A percentile compares a stretch with the other conserved stretches of the same genome.
Evolutionary conservation across 1,140 invertebrate genomes (phyloP).

Genomic region (Neodiprion fabricii): DNA sequence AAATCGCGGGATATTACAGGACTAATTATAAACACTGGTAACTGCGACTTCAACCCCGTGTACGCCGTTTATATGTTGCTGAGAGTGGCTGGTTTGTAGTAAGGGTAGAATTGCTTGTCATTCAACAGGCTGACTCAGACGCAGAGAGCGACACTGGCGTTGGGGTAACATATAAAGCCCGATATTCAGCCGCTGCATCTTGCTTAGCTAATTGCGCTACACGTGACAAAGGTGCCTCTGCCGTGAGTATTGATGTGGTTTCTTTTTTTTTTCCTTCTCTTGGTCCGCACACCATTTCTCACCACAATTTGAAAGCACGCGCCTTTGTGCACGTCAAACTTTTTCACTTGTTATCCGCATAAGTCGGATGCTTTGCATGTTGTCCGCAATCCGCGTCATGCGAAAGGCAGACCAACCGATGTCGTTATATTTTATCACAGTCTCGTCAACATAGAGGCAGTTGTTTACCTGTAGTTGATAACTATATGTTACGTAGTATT

Average conservation of each 20-base stretch:
- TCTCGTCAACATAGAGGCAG: too few species aligned
- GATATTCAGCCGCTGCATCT: conserved; percentile 58
- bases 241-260: conserved; percentile 53
- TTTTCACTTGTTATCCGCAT: too few species aligned
- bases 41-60: too few species aligned
- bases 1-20: too few species aligned
- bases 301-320: background rate
- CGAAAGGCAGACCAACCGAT: too few species aligned
- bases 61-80: background rate
- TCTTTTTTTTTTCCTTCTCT: conserved; percentile 14
- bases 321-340: too few species aligned
- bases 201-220: conserved; percentile 59
- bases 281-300: conserved; percentile 17
- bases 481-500: too few species aligned
- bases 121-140: conserved; percentile 60
- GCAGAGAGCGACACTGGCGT: conserved; percentile 58
- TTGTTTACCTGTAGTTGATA: too few species aligned
- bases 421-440: too few species aligned
- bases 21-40: too few species aligned
- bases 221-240: conserved; percentile 57
- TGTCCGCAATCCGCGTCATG: too few species aligned
- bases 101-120: conserved; percentile 56
- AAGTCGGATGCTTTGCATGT: too few species aligned
- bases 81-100: conserved; percentile 35
- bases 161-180: conserved; percentile 58